A percentile compares a stretch with the other conserved stretches of the same genome.
Evolutionary conservation across 1,140 invertebrate genomes (phyloP).

Genomic region (Coboldia fuscipes): DNA sequence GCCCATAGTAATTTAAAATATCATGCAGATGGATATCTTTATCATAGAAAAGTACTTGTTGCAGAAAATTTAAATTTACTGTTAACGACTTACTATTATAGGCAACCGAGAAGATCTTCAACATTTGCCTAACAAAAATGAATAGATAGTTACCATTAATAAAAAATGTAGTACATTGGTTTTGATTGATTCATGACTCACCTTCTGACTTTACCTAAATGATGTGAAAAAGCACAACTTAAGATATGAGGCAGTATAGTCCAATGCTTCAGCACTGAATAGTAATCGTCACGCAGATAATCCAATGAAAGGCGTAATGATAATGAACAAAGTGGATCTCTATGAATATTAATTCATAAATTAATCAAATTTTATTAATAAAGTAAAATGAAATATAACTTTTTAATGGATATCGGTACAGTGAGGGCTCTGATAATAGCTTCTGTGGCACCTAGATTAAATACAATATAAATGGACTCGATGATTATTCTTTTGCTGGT

Average conservation of each 20-base stretch:
- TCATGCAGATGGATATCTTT: slow-evolving; percentile 8
- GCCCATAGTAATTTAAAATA: slow-evolving; percentile 14
- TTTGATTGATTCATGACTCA: slow-evolving; percentile 10
- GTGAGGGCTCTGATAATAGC: slow-evolving; percentile 22
- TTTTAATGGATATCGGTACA: not conserved
- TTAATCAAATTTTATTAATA: too few species aligned
- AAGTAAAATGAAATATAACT: slow-evolving; percentile 8
- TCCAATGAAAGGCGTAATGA: slow-evolving; percentile 25
- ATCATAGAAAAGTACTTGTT: slow-evolving; percentile 14
- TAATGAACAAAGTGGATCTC: too few species aligned
- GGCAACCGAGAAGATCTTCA: slow-evolving; percentile 27
- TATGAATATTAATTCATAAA: too few species aligned
- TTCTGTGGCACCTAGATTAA: slow-evolving; percentile 25
- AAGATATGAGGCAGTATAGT: slow-evolving; percentile 23
- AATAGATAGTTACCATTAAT: slow-evolving; percentile 1
- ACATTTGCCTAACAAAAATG: slow-evolving; percentile 18
- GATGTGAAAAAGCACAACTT: slow-evolving; percentile 20
- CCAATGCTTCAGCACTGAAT: slow-evolving; percentile 19
- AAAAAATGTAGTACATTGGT: not conserved
- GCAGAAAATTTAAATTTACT: slow-evolving; percentile 21
- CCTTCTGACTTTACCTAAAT: slow-evolving; percentile 26
- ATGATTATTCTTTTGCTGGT: slow-evolving; percentile 10
- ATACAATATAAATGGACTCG: slow-evolving; percentile 30
- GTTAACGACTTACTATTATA: slow-evolving; percentile 28
- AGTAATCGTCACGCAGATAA: slow-evolving; percentile 25